A percentile compares a stretch with the other conserved stretches of the same genome.
These are phyloP conservation scores for Conchocele bisecta DNA, from an alignment of 2,888 invertebrate species.

Conservation along the genomic window DNA sequence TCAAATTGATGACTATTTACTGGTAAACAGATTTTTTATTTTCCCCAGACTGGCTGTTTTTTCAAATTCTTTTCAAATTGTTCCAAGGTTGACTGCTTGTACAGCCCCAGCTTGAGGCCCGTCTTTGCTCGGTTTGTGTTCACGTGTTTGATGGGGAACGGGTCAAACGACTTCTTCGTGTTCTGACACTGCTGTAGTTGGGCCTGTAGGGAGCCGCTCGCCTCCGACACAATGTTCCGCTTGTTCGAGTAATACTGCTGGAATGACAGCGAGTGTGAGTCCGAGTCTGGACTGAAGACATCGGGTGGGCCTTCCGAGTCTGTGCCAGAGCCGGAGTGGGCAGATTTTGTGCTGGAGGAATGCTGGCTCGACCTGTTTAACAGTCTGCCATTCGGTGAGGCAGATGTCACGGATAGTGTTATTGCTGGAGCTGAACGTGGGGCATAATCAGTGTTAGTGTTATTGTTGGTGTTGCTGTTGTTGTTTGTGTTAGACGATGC, in stretches of 20 bases:
- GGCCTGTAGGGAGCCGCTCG: slow-evolving; percentile 28
- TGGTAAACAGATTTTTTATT: too few species aligned
- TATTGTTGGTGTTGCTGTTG: too few species aligned
- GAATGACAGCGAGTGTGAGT: slow-evolving; percentile 38
- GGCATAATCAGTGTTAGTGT: too few species aligned
- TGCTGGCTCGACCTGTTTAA: too few species aligned
- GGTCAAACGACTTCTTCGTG: slow-evolving; percentile 74
- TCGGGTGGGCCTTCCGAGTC: slow-evolving; percentile 12
- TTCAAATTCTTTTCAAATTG: slow-evolving; percentile 65
- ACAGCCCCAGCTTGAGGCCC: slow-evolving; percentile 80
- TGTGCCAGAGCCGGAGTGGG: slow-evolving; percentile 11
- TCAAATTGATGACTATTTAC: too few species aligned
- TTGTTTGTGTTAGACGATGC: too few species aligned
- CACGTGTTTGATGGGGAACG: slow-evolving; percentile 79
- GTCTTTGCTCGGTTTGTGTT: slow-evolving; percentile 78
- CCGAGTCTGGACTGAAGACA: slow-evolving; percentile 3
- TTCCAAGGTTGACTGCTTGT: slow-evolving; percentile 73
- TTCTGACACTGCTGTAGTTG: slow-evolving; percentile 35
- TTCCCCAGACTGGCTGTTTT: slow-evolving; percentile 60
- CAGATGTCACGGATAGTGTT: too few species aligned
- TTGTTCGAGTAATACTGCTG: slow-evolving; percentile 60
- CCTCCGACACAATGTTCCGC: slow-evolving; percentile 39
- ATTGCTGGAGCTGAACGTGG: too few species aligned
- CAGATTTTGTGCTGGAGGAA: not conserved
- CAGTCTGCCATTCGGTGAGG: too few species aligned